phyloP scores from a whole-genome alignment of 2,797 vertebrate genomes.

The Allobates femoralis region DNA sequence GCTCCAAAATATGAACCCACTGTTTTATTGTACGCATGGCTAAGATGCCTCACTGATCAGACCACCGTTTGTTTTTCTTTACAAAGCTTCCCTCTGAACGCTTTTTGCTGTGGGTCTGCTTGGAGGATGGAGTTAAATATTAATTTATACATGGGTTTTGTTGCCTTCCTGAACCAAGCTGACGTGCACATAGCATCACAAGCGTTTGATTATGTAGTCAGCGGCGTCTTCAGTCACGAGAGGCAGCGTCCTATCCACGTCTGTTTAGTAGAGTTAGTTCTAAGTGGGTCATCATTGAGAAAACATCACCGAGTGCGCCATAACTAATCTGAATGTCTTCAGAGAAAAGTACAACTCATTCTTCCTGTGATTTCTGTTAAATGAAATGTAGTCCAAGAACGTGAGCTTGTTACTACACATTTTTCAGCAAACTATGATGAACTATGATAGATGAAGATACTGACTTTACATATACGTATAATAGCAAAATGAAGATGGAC shows the following conservation, averaged over 20 bases:
- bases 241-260: not conserved
- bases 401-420: no score
- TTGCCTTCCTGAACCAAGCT: not conserved
- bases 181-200: not conserved
- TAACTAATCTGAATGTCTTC: no score
- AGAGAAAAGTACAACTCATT: no score
- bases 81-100: not conserved
- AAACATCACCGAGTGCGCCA: not conserved
- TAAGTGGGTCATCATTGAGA: constrained; percentile 9
- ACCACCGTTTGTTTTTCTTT: not conserved
- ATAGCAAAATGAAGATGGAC: no score
- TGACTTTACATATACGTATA: no score
- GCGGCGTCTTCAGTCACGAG: not conserved
- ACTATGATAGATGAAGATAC: no score
- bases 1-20: not conserved
- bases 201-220: not conserved
- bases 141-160: not conserved
- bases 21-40: not conserved
- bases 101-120: not conserved
- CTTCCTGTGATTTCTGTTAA: no score
- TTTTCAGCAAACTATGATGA: no score
- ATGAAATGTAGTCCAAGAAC: no score
- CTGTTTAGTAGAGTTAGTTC: not conserved
- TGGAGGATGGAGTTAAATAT: not conserved
- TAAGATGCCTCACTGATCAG: not conserved